Percentiles rank a stretch among this genome's conserved stretches.
Evolutionary conservation across 2,797 vertebrate genomes (phyloP).

Genomic region (Macroramphosus scolopax): DNA sequence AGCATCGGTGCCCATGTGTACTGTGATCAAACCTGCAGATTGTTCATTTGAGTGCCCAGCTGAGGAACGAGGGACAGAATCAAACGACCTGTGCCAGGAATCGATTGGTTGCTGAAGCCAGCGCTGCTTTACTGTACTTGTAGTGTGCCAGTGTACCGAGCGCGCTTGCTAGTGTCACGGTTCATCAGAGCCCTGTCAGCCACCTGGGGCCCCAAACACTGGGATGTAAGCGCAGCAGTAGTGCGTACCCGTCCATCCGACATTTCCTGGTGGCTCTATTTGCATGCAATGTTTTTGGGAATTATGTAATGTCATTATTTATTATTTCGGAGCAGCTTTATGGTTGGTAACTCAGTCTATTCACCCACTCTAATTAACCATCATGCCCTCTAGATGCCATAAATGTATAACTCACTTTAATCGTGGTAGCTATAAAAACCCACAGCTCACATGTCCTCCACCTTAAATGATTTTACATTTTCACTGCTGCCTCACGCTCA

Average conservation of each 20-base stretch:
- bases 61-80: constrained; percentile 29
- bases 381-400: no score
- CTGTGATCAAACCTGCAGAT: constrained; percentile 33
- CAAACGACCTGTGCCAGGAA: constrained; percentile 28
- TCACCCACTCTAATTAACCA: no score
- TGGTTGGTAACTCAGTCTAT: no score
- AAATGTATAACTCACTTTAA: no score
- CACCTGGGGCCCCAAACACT: constrained; percentile 53
- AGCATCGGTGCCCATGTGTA: constrained; percentile 4
- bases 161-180: constrained; percentile 41
- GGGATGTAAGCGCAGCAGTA: constrained; percentile 28
- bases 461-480: no score
- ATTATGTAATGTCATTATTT: constrained; percentile 8
- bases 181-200: constrained; percentile 55
- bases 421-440: no score
- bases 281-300: constrained; percentile 19
- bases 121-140: constrained; percentile 29
- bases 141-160: constrained; percentile 33
- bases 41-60: constrained; percentile 32
- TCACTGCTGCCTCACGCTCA: no score
- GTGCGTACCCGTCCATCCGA: no score
- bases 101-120: constrained; percentile 29
- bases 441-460: no score
- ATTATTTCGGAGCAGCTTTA: no score
- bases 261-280: constrained; percentile 16